Evolutionary conservation across 2,113 vertebrate species (phyloP), one percentile per base, ranked within the genome.

Genomic region (Cochlearius cochlearius): DNA sequence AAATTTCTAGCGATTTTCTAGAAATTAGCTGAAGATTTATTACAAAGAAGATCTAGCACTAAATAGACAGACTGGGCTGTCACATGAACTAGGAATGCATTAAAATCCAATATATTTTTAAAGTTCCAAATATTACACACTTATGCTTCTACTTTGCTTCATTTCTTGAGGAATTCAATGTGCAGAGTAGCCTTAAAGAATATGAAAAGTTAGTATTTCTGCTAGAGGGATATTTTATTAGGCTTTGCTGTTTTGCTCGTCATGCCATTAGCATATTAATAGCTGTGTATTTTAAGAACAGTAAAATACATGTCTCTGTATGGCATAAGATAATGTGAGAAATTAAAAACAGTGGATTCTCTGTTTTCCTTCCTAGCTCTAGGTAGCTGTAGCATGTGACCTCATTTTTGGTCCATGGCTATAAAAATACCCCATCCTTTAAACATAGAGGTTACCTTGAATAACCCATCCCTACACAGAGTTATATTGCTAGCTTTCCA

Each of bases 391-490:
- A 95, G 45, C 60, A 86, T 78, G 55, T 92, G 89, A 96, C 81
- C 85, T 97, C 62, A 73, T 88, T 92, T 95, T 95, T 94, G 69
- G 84, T 91, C 74, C 72, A 47, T 26, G 69, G 66, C 89, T 96
- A 86, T 95, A 97, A 97, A 96, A 97, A 95, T 96, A 92, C 62
- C 50, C 97, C 90, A 80, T 97, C 88, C 63, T 96, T 96, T 96
- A 95, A 94, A 96, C 91, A 91, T 2, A 77, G 78, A 96, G 80
- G 81, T 98, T 98, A 98, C 98, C 98, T 98, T 95, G 96, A 95
- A 98, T 98, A 98, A 98, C 98, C 98, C 95, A 93, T 96, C 93
- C 77, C 58, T 96, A 98, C 97, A 97, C 94, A 98, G 96, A 96
- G 89, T 96, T 98, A 96, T 93, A 98, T 97, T 96, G 95, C 96